Evolutionary conservation across 2,888 invertebrate genomes (phyloP), one percentile per base, ranked within the genome.

Genomic region (Aproaerema taeniolella): DNA sequence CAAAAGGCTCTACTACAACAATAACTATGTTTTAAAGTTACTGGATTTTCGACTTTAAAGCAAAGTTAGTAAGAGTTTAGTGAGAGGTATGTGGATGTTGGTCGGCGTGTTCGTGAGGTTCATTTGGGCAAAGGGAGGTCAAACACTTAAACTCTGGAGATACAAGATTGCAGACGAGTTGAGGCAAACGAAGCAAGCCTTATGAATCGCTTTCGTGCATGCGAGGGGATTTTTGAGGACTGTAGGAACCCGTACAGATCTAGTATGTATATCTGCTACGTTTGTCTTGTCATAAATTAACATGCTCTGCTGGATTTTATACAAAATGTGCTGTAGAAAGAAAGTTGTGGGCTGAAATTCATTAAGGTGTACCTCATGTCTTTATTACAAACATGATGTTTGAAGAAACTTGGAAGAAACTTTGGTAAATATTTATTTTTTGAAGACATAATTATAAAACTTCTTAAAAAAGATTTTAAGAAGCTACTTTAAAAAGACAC

Each of bases 131-230:
- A 74, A 76, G 77, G 72, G 72, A 76, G 76, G 76, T 74, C 76
- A 79, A 78, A 79, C 79, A 79, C 78, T 79, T 79, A 77, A 76
- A 77, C 69, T 72, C 68, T 67, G 73, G 74, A 78, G 77, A 78
- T 79, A 79, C 77, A 76, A 79, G 78, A 79, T 78, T 77, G 76
- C 75, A 76, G 70, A 69, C 70, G 72, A 77, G 76, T 77, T 69
- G 69, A 67, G 58, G 73, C 75, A 78, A 78, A 78, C 73, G 75
- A 78, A 79, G 76, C 79, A 68, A 75, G 72, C 63, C 68, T 74
- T 70, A 71, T 77, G 76, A 77, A 77, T 73, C 71, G 67, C 67
- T 76, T 71, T 69, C 67, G 66, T 71, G 66, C 68, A 68, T 71
- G 70, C 61, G 54, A 69, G 62, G 64, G 62, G 60, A 65, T 62